Base-by-base conservation (phyloP, 2,888 invertebrate species). In the Ophioninae sp. region DNA sequence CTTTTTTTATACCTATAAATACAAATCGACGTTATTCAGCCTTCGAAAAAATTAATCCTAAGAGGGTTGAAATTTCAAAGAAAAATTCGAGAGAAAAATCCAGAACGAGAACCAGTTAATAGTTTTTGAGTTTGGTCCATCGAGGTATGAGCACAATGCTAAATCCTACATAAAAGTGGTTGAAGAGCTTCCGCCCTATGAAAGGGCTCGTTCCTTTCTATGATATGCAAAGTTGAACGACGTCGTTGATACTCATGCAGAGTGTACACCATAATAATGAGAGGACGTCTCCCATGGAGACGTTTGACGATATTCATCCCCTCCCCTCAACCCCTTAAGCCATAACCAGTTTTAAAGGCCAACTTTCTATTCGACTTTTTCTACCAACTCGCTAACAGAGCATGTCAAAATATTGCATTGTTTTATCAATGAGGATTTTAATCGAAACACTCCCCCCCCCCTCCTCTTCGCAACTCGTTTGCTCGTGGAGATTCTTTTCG, bases 171-270 rank as follows among this genome's bases (percentile, higher is more conserved):
- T 17, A 17, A 17, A 51, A 17, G 5, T 13, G 51, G 17, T 13
- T 51, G 17, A 6, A 10, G 10, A 9, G 51, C 17, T 17, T 51
- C 72, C 63, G 76, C 56, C 64, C 65, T 58, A 58, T 72, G 17
- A 72, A 75, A 58, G 72, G 72, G 72, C 61, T 30, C 72, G 61
- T 80, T 76, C 72, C 23, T 76, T 83, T 76, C 79, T 79, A 73
- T 69, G 80, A 76, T 72, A 83, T 83, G 83, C 72, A 76, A 83
- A 83, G 80, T 79, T 68, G 67, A 83, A 82, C 56, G 76, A 72
- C 82, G 63, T 64, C 72, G 80, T 79, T 83, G 83, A 83, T 83
- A 80, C 72, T 72, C 79, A 75, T 79, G 83, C 79, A 73, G 79
- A 81, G 67, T 79, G 69, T 77, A 30, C 80, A 44, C 68, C 67